Evolutionary conservation across 2,113 vertebrate genomes (phyloP).

Genomic region (Sebastes fasciatus): DNA sequence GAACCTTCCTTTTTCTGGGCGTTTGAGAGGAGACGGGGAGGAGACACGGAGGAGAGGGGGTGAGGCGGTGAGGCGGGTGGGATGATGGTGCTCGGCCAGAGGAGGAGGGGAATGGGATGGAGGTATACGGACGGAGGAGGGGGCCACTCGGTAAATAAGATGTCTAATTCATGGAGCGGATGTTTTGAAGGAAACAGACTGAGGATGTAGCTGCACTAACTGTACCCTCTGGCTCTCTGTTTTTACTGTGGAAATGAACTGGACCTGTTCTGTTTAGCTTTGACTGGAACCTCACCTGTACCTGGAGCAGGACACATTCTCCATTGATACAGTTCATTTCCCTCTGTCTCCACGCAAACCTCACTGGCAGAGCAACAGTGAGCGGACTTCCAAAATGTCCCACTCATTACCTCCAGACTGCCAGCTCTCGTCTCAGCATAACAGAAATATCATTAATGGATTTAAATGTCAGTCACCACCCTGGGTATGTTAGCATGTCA

Average conservation of each 20-base stretch:
- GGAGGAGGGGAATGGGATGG: constrained; percentile 30
- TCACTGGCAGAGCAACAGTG: constrained; percentile 46
- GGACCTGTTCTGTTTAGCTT: constrained; percentile 70
- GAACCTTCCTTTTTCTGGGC: constrained; percentile 53
- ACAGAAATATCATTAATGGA: constrained; percentile 33
- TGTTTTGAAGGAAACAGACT: constrained; percentile 88
- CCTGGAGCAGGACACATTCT: constrained; percentile 65
- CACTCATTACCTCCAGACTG: constrained; percentile 47
- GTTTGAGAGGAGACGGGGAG: constrained; percentile 54
- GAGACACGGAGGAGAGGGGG: constrained; percentile 28
- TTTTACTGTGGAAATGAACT: constrained; percentile 69
- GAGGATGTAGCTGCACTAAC: constrained; percentile 78
- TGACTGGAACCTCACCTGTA: constrained; percentile 69
- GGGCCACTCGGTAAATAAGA: constrained; percentile 78
- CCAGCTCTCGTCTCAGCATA: background rate
- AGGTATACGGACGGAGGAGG: constrained; percentile 12
- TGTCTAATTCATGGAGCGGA: constrained; percentile 85
- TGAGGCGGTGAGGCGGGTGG: constrained; percentile 36
- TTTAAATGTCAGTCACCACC: constrained; percentile 33
- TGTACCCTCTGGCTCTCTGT: constrained; percentile 57
- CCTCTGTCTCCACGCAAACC: constrained; percentile 55
- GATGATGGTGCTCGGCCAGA: constrained; percentile 10
- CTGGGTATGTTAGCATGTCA: constrained; percentile 18
- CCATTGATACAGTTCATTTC: constrained; percentile 65
- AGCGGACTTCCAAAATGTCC: constrained; percentile 26